Conservation (phyloP, 1,140 invertebrate genomes). For the Agraylea sexmaculata region DNA sequence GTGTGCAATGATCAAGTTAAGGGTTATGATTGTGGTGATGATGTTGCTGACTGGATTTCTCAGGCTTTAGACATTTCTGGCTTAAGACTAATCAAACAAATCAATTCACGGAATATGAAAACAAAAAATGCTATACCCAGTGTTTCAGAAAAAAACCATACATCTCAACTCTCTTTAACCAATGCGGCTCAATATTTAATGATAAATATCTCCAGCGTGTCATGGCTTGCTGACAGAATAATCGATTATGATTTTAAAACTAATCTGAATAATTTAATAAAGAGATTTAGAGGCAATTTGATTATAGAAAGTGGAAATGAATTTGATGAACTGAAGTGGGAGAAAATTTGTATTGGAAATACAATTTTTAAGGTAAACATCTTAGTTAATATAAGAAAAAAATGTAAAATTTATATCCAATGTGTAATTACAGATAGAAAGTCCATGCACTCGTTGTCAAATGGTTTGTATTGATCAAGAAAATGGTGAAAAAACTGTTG, state of each 20-base stretch:
- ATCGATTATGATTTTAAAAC: conserved; percentile 38
- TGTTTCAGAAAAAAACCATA: too few relatives aligned
- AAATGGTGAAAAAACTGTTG: conserved; percentile 65
- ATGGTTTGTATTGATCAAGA: conserved; percentile 89
- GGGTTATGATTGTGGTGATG: conserved; percentile 72
- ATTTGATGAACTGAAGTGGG: conserved; percentile 69
- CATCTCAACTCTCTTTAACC: too few relatives aligned
- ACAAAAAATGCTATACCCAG: too few relatives aligned
- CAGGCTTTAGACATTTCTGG: conserved; percentile 50
- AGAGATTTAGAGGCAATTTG: conserved; percentile 58
- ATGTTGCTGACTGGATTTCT: conserved; percentile 65
- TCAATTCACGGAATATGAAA: conserved; percentile 27
- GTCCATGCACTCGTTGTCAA: conserved; percentile 77
- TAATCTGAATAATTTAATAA: conserved; percentile 41
- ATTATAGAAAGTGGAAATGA: conserved; percentile 46
- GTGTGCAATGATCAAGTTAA: conserved; percentile 74
- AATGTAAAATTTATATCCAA: conserved; percentile 13
- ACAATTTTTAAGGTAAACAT: conserved; percentile 50
- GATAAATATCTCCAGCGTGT: conserved; percentile 63
- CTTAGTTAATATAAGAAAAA: conserved; percentile 5
- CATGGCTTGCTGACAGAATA: conserved; percentile 53
- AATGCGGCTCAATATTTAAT: conserved; percentile 85
- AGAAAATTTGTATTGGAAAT: conserved; percentile 55
- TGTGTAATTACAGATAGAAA: conserved; percentile 48
- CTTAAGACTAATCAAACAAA: conserved; percentile 58